These are phyloP conservation scores for Gymnosoma rotundatum DNA, from an alignment of 2,888 invertebrate genomes.

Conservation along the genomic window DNA sequence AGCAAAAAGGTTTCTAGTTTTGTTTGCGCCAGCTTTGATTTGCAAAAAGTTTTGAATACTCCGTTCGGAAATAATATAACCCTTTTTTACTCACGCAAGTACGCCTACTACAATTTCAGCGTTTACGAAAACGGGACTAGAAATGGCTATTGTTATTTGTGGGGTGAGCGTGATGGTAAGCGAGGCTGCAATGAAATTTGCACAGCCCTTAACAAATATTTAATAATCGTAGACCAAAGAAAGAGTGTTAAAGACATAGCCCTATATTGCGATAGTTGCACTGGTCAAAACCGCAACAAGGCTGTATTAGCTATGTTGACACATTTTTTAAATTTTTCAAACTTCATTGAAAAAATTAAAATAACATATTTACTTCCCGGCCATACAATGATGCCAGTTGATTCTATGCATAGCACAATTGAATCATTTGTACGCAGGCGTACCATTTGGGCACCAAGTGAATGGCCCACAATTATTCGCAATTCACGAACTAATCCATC, in stretches of 20 bases:
- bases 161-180: conserved; percentile 27
- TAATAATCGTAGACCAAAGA: conserved; percentile 42
- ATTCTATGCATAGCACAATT: conserved; percentile 49
- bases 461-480: conserved; percentile 43
- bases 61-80: conserved; percentile 45
- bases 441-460: conserved; percentile 43
- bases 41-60: conserved; percentile 1
- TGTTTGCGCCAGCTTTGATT: conserved; percentile 47
- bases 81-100: conserved; percentile 25
- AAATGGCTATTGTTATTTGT: conserved; percentile 52
- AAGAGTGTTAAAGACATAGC: conserved; percentile 29
- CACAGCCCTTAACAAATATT: conserved; percentile 35
- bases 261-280: conserved; percentile 35
- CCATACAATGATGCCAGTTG: conserved; percentile 59
- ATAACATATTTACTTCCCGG: conserved; percentile 51
- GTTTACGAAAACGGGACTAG: conserved; percentile 55
- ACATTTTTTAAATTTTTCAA: conserved; percentile 38
- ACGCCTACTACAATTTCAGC: conserved; percentile 44
- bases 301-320: conserved; percentile 16
- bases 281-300: conserved; percentile 26
- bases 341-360: conserved; percentile 44
- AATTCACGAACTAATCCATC: conserved; percentile 44
- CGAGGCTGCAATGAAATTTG: conserved; percentile 14
- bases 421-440: conserved; percentile 46
- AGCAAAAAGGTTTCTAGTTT: conserved; percentile 37